phyloP scores from a whole-genome alignment of 2,797 vertebrate genomes.

The Mergus octosetaceus region DNA sequence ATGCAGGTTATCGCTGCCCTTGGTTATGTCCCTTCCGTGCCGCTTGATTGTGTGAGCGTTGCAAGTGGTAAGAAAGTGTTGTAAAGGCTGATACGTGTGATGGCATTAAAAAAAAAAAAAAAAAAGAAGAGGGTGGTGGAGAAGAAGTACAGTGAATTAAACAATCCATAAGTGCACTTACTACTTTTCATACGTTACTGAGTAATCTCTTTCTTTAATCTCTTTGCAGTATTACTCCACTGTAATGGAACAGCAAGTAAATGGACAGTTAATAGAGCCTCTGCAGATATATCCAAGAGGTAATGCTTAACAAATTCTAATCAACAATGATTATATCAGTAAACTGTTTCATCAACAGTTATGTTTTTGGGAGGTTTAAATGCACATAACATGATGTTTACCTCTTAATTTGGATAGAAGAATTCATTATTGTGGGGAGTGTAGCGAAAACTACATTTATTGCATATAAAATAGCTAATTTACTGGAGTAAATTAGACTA shows the following conservation, averaged over 20 bases:
- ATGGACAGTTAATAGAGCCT: conserved; percentile 92
- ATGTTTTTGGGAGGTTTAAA: conserved; percentile 69
- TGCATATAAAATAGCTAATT: conserved; percentile 73
- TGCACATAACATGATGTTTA: conserved; percentile 63
- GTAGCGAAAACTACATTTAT: conserved; percentile 66
- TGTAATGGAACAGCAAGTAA: conserved; percentile 94
- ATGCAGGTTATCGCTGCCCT: neutral
- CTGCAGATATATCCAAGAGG: conserved; percentile 99
- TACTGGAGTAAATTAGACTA: conserved; percentile 75
- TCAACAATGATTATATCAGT: conserved; percentile 60
- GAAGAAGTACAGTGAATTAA: neutral
- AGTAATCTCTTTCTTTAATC: conserved; percentile 66
- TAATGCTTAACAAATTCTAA: conserved; percentile 78
- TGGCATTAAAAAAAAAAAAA: neutral
- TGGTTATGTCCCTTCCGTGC: accelerated
- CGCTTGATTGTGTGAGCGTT: neutral
- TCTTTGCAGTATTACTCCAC: conserved; percentile 92
- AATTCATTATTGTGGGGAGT: conserved; percentile 60
- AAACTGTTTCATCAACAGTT: conserved; percentile 66
- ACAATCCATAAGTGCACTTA: neutral
- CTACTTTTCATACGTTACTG: conserved; percentile 48
- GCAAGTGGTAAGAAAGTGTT: neutral
- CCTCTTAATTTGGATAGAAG: conserved; percentile 66
- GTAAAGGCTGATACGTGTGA: neutral
- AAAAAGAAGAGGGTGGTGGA: too few species aligned